Percentiles rank a stretch among this genome's conserved stretches.
phyloP scores from a whole-genome alignment of 2,113 vertebrate species.

The Hippocampus comes region DNA sequence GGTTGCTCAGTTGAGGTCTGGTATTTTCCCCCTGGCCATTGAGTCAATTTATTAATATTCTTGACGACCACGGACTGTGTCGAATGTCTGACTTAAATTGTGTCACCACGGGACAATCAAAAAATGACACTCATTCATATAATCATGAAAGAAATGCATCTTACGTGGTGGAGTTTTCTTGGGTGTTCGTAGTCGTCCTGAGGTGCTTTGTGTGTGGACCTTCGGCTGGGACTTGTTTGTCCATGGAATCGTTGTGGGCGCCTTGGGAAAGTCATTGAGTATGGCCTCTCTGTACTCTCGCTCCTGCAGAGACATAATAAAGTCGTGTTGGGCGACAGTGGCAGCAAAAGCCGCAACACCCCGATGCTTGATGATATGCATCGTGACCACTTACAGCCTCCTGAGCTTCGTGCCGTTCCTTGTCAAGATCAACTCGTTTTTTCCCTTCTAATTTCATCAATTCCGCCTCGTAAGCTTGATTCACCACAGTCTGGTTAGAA shows the following conservation, averaged over 20 bases:
- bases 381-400: conserved; percentile 60
- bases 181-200: conserved; percentile 64
- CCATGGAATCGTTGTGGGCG: conserved; percentile 60
- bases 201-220: conserved; percentile 52
- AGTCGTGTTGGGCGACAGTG: neutral
- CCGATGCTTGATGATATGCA: neutral
- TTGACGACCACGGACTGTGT: too few species aligned
- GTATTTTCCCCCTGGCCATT: too few species aligned
- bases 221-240: conserved; percentile 58
- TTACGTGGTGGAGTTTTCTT: conserved; percentile 79
- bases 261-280: conserved; percentile 68
- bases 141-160: conserved; percentile 32
- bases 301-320: conserved; percentile 71
- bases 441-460: conserved; percentile 74
- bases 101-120: too few species aligned
- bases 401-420: conserved; percentile 68
- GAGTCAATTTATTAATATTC: too few species aligned
- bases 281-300: conserved; percentile 78
- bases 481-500: conserved; percentile 61
- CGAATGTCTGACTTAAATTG: too few species aligned
- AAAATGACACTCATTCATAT: neutral
- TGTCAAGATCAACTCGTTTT: conserved; percentile 66
- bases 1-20: too few species aligned
- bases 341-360: neutral
- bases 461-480: conserved; percentile 77